A percentile compares a stretch with the other conserved stretches of the same genome.
Evolutionary conservation across 2,113 vertebrate genomes (phyloP).

Genomic region (Pipra filicauda): DNA sequence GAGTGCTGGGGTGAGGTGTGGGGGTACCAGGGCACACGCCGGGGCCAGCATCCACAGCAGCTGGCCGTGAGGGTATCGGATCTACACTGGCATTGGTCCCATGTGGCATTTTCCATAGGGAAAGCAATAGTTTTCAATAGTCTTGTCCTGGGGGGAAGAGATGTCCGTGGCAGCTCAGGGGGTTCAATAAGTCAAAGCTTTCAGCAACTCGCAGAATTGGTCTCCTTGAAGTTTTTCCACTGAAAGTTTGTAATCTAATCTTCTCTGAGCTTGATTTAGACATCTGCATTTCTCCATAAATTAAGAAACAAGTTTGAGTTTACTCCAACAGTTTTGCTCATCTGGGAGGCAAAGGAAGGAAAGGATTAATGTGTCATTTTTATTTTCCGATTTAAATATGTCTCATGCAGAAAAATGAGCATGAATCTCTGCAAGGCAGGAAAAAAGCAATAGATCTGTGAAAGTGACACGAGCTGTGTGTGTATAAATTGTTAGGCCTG

Average conservation of each 20-base stretch:
- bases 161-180: rapidly evolving
- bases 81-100: background rate
- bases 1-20: rapidly evolving
- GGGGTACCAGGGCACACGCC: rapidly evolving
- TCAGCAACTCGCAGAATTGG: background rate
- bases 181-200: background rate
- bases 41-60: rapidly evolving
- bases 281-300: slow-evolving; percentile 29
- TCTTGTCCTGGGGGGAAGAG: background rate
- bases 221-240: background rate
- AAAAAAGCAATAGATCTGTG: background rate
- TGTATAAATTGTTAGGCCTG: background rate
- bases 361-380: slow-evolving; percentile 52
- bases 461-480: background rate
- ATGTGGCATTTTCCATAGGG: background rate
- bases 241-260: background rate
- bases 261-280: background rate
- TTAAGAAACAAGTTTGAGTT: background rate
- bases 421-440: background rate
- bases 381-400: slow-evolving; percentile 33
- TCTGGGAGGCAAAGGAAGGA: slow-evolving; percentile 45
- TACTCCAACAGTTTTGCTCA: slow-evolving; percentile 1
- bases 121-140: background rate
- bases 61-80: rapidly evolving
- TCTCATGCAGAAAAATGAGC: background rate